Evolutionary conservation across 1,140 invertebrate species (phyloP).

Genomic region (Bemisia tabaci): DNA sequence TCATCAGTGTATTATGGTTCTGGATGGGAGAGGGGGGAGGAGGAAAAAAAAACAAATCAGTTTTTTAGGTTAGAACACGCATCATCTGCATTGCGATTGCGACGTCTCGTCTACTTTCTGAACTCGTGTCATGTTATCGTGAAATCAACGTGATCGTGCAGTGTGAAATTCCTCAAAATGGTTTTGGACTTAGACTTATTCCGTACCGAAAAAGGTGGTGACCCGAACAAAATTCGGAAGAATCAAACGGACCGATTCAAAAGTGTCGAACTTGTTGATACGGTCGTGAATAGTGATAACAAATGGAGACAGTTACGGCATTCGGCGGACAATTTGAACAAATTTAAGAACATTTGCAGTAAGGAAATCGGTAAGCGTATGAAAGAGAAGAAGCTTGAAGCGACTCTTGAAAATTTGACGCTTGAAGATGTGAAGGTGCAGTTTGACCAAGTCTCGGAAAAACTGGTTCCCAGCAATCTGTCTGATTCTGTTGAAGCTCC

Average conservation of each 20-base stretch:
- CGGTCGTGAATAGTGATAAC: slow-evolving; percentile 75
- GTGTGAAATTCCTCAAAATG: slow-evolving; percentile 43
- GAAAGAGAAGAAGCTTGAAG: slow-evolving; percentile 40
- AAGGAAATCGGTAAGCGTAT: slow-evolving; percentile 97
- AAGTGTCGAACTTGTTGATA: slow-evolving; percentile 81
- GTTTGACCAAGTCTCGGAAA: background rate
- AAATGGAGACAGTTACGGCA: slow-evolving; percentile 83
- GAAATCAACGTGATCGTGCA: too few species aligned
- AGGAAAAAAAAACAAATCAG: too few species aligned
- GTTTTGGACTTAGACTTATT: slow-evolving; percentile 97
- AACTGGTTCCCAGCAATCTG: background rate
- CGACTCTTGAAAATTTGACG: background rate
- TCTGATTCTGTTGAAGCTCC: slow-evolving; percentile 29
- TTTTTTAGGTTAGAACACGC: too few species aligned
- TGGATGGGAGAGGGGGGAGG: too few species aligned
- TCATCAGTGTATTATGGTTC: too few species aligned
- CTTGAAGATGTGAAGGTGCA: background rate
- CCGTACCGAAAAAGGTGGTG: slow-evolving; percentile 85
- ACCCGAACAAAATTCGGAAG: slow-evolving; percentile 78
- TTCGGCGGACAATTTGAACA: slow-evolving; percentile 84
- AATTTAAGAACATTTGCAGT: slow-evolving; percentile 89
- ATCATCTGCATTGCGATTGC: too few species aligned
- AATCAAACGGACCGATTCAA: slow-evolving; percentile 90
- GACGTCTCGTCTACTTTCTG: too few species aligned
- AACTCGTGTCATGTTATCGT: too few species aligned